Base-by-base conservation (phyloP, 1,140 invertebrate genomes). In the Acromyrmex charruanus region DNA sequence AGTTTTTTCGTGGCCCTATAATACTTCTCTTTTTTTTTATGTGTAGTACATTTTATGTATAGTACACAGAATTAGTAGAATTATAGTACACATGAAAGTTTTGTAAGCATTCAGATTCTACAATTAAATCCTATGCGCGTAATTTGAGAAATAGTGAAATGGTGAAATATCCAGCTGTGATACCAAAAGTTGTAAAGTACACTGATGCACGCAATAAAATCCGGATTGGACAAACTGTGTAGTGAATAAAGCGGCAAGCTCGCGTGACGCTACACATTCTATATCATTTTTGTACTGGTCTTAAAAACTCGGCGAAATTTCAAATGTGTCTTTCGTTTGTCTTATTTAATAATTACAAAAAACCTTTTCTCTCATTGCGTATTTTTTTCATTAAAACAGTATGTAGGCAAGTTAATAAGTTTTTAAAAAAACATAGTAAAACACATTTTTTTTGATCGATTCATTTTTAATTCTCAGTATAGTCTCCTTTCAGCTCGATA, bases 171-270 rank as follows among this genome's bases (percentile, higher is more conserved):
- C 25, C n/a, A 31, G 25, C n/a, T 39, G 55, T 84, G 74, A 84
- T 84, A 84, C 44, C 12, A 9, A 75, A 84, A 84, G 80, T 75
- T 75, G 44, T 51, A 63, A 84, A 84, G 39, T 75, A 63, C 55
- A 12, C 61, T 3, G 77, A 72, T 75, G 31, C 21, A 58, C 28
- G 84, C 53, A 81, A 90, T 85, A 87, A 90, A 84, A 82, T 72
- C 51, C 39, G 55, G 71, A 84, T 84, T 84, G 80, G 14, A 84
- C 80, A 51, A 84, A 75, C 69, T 75, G 63, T 74, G 39, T 18
- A 61, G 39, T 44, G 35, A 61, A 75, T 84, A 59, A 39, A 28
- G 55, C 28, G n/a, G 80, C 12, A 51, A 74, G 25, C 18, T 84
- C 55, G 80, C 69, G 80, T 75, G 80, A 84, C 59, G 55, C 55